A percentile compares a stretch with the other conserved stretches of the same genome.
phyloP scores from a whole-genome alignment of 2,113 vertebrate genomes.

The Lamprologus sp. region DNA sequence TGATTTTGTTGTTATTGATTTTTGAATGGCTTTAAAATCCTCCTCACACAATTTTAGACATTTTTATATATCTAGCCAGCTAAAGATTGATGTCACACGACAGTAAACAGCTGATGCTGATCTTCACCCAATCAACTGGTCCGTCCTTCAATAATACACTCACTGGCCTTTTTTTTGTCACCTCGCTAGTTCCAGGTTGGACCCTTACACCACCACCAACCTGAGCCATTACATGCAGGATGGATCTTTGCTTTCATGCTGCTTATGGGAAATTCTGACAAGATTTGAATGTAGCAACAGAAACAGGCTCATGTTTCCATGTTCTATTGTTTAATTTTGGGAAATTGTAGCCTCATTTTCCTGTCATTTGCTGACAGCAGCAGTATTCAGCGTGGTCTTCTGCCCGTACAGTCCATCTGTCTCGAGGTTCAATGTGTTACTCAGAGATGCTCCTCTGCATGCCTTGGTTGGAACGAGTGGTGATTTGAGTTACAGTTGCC shows the following conservation, averaged over 20 bases:
- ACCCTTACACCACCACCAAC: not conserved
- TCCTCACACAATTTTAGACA: not conserved
- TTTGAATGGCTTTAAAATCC: not conserved
- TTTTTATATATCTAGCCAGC: not conserved
- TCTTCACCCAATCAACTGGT: not conserved
- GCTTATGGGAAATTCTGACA: not conserved
- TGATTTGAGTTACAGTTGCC: not conserved
- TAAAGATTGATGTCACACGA: fast-evolving
- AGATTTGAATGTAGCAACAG: not conserved
- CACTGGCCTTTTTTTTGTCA: not conserved
- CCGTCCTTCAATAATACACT: not conserved
- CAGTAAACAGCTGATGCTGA: not conserved
- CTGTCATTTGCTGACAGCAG: not conserved
- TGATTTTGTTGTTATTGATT: not conserved
- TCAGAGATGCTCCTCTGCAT: not conserved
- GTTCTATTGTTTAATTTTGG: not conserved
- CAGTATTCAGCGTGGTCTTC: not conserved
- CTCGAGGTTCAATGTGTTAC: not conserved
- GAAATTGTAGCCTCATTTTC: not conserved
- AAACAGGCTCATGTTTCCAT: not conserved
- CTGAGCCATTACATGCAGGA: not conserved
- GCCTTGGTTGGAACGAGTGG: not conserved
- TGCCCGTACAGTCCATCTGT: not conserved
- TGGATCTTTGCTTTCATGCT: not conserved
- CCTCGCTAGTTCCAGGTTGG: not conserved